Evolutionary conservation across 1,140 invertebrate species (phyloP).

Genomic region (Triops longicaudatus): DNA sequence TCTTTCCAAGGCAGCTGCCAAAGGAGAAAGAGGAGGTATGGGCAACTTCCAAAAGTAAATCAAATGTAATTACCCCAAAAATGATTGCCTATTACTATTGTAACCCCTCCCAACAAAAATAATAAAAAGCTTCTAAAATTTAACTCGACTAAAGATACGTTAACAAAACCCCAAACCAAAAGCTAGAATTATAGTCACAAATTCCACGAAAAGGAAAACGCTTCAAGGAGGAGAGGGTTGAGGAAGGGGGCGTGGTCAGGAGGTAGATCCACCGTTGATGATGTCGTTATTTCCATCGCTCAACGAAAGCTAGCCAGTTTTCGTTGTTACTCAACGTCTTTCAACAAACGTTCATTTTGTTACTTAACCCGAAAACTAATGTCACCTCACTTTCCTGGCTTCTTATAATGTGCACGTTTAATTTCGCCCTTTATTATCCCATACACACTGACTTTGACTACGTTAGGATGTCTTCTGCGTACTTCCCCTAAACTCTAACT

Average conservation of each 20-base stretch:
- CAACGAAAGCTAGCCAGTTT: neutral
- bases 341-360: neutral
- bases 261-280: conserved; percentile 5
- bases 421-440: neutral
- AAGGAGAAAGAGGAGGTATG: neutral
- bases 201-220: neutral
- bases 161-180: neutral
- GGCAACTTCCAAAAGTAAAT: neutral
- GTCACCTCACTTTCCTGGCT: neutral
- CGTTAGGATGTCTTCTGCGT: too few relatives aligned
- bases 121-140: neutral
- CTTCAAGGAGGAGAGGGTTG: neutral
- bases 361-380: neutral
- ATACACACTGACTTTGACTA: neutral
- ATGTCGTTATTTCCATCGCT: neutral
- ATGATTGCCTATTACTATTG: too few relatives aligned
- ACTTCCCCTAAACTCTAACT: neutral
- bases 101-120: too few relatives aligned
- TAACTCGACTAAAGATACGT: neutral
- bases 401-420: neutral
- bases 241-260: neutral
- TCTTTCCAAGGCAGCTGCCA: neutral
- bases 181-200: neutral
- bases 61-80: too few relatives aligned
- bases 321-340: neutral